Conservation (phyloP, 2,113 vertebrate species). For the Gasterosteus nipponicus region DNA sequence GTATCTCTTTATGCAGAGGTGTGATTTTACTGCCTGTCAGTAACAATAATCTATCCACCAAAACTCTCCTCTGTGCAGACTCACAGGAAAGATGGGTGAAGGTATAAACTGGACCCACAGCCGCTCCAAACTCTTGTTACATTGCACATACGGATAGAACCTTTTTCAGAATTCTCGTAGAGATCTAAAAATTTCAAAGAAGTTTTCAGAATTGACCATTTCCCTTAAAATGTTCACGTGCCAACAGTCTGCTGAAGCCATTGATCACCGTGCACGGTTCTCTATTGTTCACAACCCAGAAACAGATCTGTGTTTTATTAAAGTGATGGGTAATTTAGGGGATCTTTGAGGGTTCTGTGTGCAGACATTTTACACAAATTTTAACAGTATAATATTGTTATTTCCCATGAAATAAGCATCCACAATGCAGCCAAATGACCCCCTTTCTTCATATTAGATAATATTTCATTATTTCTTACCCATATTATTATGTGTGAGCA, state of each 20-base stretch:
- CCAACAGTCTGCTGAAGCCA: not conserved
- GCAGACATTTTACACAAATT: not conserved
- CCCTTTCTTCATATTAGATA: not conserved
- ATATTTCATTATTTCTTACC: not conserved
- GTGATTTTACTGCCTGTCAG: conserved; percentile 11
- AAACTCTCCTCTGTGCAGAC: not conserved
- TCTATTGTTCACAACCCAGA: not conserved
- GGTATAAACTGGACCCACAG: not conserved
- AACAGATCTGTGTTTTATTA: not conserved
- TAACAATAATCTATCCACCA: not conserved
- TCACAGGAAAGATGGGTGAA: not conserved
- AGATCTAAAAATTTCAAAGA: not conserved
- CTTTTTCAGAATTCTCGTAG: not conserved
- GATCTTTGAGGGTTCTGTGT: not conserved
- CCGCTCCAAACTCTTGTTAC: not conserved
- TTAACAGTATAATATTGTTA: no score
- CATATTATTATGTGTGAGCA: not conserved
- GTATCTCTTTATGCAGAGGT: conserved; percentile 7
- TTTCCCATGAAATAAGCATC: not conserved
- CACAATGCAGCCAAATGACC: not conserved
- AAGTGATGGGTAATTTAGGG: not conserved
- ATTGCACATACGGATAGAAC: not conserved
- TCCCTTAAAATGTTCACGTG: not conserved
- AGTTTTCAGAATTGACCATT: not conserved
- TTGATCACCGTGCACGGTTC: not conserved